A percentile compares a stretch with the other conserved stretches of the same genome.
phyloP scores from a whole-genome alignment of 2,888 invertebrate genomes.

The Mimumesa dahlbomi region DNA sequence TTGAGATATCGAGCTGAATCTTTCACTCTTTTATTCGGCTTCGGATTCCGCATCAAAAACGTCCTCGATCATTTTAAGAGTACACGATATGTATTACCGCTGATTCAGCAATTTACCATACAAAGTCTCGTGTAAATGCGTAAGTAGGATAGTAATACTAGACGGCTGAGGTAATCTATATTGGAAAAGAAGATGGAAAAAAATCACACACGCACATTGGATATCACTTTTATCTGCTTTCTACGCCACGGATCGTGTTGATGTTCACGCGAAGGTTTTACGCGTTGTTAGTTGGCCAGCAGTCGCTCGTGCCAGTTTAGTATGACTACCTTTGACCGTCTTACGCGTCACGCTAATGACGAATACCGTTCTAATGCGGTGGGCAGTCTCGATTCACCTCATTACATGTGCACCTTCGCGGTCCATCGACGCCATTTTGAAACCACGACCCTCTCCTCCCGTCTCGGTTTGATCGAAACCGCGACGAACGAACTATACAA shows the following conservation, averaged over 20 bases:
- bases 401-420: slow-evolving; percentile 47
- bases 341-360: slow-evolving; percentile 52
- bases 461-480: slow-evolving; percentile 25
- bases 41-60: no score
- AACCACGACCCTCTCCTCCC: slow-evolving; percentile 49
- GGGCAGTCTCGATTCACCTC: slow-evolving; percentile 56
- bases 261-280: slow-evolving; percentile 32
- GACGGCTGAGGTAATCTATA: not conserved
- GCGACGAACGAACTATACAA: slow-evolving; percentile 19
- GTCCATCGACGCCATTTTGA: slow-evolving; percentile 46
- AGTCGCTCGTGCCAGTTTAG: slow-evolving; percentile 33
- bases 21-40: no score
- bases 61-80: no score
- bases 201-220: not conserved
- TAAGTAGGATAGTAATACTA: no score
- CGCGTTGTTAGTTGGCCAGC: slow-evolving; percentile 3
- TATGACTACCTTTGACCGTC: slow-evolving; percentile 38
- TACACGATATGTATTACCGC: no score
- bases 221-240: not conserved
- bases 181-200: no score
- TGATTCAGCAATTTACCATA: no score
- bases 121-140: no score
- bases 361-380: slow-evolving; percentile 59
- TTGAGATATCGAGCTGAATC: no score
- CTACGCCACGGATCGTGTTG: not conserved